A percentile compares a stretch with the other conserved stretches of the same genome.
phyloP scores from a whole-genome alignment of 1,140 invertebrate species.

The Drosophila tropicalis region DNA sequence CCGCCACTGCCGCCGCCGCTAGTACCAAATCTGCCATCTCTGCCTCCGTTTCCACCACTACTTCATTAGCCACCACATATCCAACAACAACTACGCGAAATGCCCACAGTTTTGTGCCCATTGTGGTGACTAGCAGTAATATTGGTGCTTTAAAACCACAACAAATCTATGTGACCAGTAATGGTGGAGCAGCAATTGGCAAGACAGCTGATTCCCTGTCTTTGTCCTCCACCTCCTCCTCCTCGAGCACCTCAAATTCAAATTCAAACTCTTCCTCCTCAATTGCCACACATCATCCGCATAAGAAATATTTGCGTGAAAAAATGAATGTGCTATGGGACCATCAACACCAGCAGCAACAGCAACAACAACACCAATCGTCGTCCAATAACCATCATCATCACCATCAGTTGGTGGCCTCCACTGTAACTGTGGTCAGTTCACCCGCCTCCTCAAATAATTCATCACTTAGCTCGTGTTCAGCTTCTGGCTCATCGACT shows the following conservation, averaged over 20 bases:
- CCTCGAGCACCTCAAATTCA: constrained; percentile 5
- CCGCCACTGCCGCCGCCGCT: constrained; percentile 26
- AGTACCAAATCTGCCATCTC: constrained; percentile 18
- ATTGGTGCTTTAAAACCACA: constrained; percentile 12
- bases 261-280: constrained; percentile 24
- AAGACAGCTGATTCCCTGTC: constrained; percentile 24
- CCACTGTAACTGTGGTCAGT: constrained; percentile 76
- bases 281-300: constrained; percentile 75
- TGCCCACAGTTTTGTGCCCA: constrained; percentile 47
- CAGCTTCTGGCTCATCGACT: constrained; percentile 58
- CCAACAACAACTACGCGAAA: constrained; percentile 26
- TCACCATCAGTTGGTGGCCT: constrained; percentile 42
- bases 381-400: constrained; percentile 14
- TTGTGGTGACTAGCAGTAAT: constrained; percentile 37
- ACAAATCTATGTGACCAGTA: constrained; percentile 61
- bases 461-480: constrained; percentile 63
- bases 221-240: neutral
- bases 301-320: constrained; percentile 80
- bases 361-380: constrained; percentile 8
- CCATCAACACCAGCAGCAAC: constrained; percentile 38
- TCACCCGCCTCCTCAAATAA: constrained; percentile 80
- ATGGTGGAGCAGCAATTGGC: constrained; percentile 22
- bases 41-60: constrained; percentile 12
- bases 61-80: constrained; percentile 24
- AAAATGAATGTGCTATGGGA: constrained; percentile 78